Evolutionary conservation across 2,113 vertebrate genomes (phyloP).

Genomic region (Brachionichthys hirsutus): DNA sequence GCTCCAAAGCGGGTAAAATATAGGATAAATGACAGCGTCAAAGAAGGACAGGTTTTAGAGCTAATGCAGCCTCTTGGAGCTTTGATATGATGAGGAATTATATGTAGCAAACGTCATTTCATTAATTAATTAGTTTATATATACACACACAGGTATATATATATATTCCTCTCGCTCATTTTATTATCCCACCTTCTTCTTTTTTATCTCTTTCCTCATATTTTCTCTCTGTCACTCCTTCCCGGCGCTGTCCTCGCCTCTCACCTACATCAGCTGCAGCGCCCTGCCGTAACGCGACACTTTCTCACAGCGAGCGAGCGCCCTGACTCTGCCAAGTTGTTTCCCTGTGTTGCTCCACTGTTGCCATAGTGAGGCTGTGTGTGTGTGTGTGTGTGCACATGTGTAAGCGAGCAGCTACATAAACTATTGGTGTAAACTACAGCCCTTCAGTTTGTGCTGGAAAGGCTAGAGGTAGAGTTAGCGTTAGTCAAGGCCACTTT

Average conservation of each 20-base stretch:
- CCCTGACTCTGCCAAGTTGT: conserved; percentile 84
- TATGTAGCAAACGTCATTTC: no score
- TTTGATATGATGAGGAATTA: conserved; percentile 13
- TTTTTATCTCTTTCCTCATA: conserved; percentile 9
- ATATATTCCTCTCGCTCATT: background rate
- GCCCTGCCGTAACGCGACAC: conserved; percentile 76
- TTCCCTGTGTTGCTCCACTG: conserved; percentile 87
- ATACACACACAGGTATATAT: no score
- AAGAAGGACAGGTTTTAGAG: background rate
- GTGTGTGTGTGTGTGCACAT: conserved; percentile 14
- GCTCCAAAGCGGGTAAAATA: conserved; percentile 1
- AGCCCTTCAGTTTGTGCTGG: conserved; percentile 27
- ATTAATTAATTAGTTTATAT: no score
- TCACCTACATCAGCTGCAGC: conserved; percentile 50
- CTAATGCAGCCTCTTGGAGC: background rate
- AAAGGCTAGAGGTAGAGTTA: conserved; percentile 32
- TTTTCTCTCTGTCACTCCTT: conserved; percentile 41
- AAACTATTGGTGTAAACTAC: conserved; percentile 55
- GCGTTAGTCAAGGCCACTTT: conserved; percentile 85
- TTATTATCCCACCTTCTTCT: background rate
- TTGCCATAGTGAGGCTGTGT: conserved; percentile 90
- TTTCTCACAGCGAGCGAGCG: conserved; percentile 73
- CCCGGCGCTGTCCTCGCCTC: conserved; percentile 58
- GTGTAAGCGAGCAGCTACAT: conserved; percentile 28
- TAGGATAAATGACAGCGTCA: conserved; percentile 3